Conservation (phyloP, 2,888 invertebrate species). For the Chelonus formosanus region DNA sequence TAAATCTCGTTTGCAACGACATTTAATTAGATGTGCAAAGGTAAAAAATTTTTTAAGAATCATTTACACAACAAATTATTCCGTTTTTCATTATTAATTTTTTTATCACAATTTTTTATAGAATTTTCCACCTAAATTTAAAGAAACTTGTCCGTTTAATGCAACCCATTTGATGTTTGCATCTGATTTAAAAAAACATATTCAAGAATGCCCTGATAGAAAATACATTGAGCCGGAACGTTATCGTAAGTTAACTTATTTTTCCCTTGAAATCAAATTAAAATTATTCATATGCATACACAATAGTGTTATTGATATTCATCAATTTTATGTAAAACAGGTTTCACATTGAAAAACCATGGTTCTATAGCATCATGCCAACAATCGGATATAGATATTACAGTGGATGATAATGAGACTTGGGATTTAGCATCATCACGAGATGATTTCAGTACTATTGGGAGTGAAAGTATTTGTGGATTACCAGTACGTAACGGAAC, state of each 20-base stretch:
- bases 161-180: constrained; percentile 55
- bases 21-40: constrained; percentile 59
- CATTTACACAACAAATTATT: no score
- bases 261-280: constrained; percentile 7
- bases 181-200: constrained; percentile 51
- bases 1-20: constrained; percentile 52
- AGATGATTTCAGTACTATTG: not conserved
- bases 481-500: no score
- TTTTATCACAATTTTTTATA: constrained; percentile 33
- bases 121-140: constrained; percentile 55
- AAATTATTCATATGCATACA: not conserved
- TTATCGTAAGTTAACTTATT: constrained; percentile 37
- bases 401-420: constrained; percentile 43
- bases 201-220: constrained; percentile 48
- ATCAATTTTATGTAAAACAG: constrained; percentile 12
- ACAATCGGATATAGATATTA: constrained; percentile 35
- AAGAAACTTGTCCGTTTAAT: constrained; percentile 57
- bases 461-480: no score
- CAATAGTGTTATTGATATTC: not conserved
- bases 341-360: constrained; percentile 26
- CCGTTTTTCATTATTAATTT: not conserved
- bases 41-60: constrained; percentile 42
- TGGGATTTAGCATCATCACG: constrained; percentile 47
- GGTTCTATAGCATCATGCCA: constrained; percentile 19
- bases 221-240: constrained; percentile 36